Percentiles rank a stretch among this genome's conserved stretches.
Evolutionary conservation across 2,888 invertebrate species (phyloP).

Genomic region (Plagodis pulveraria): DNA sequence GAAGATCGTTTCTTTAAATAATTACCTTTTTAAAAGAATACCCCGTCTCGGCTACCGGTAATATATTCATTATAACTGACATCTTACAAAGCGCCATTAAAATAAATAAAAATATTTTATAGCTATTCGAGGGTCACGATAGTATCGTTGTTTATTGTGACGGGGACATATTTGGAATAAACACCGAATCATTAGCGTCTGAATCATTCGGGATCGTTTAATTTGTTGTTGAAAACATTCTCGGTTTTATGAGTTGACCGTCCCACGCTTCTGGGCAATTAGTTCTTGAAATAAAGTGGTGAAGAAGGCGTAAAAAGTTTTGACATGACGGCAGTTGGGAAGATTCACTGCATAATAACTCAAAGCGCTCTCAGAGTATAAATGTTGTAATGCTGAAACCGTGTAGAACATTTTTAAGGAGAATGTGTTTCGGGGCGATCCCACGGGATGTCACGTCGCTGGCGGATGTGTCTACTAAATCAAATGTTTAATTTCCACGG

Average conservation of each 20-base stretch:
- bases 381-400: slow-evolving; percentile 57
- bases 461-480: slow-evolving; percentile 70
- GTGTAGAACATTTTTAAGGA: slow-evolving; percentile 60
- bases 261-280: slow-evolving; percentile 59
- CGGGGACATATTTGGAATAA: slow-evolving; percentile 60
- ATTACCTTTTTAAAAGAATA: slow-evolving; percentile 81
- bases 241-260: slow-evolving; percentile 48
- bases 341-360: slow-evolving; percentile 49
- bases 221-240: slow-evolving; percentile 60
- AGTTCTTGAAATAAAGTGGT: slow-evolving; percentile 53
- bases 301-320: slow-evolving; percentile 55
- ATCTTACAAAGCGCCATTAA: slow-evolving; percentile 76
- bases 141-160: slow-evolving; percentile 56
- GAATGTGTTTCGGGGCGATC: slow-evolving; percentile 51
- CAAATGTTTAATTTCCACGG: slow-evolving; percentile 76
- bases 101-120: slow-evolving; percentile 79
- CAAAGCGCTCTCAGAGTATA: slow-evolving; percentile 10
- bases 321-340: slow-evolving; percentile 32
- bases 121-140: slow-evolving; percentile 57
- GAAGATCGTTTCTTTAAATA: slow-evolving; percentile 81
- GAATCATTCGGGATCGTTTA: slow-evolving; percentile 59
- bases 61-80: slow-evolving; percentile 83
- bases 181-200: slow-evolving; percentile 51
- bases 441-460: slow-evolving; percentile 63
- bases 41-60: slow-evolving; percentile 76